Evolutionary conservation across 2,113 vertebrate genomes (phyloP).

Genomic region (Procavia capensis): DNA sequence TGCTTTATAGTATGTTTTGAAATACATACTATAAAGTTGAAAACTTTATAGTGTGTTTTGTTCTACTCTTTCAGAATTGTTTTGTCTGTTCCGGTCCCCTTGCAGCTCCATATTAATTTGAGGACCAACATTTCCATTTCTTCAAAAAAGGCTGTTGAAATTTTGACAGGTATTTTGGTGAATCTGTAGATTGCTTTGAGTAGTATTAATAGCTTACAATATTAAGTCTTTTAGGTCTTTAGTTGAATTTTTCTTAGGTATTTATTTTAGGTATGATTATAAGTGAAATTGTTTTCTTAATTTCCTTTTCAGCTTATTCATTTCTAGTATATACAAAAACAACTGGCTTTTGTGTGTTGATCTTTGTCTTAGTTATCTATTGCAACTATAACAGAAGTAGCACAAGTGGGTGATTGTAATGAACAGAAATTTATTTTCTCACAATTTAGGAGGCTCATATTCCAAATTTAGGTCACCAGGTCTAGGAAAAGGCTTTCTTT

Average conservation of each 20-base stretch:
- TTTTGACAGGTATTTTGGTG: conserved; percentile 13
- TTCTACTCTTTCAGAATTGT: conserved; percentile 23
- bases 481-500: too few species aligned
- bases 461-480: too few species aligned
- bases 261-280: conserved; percentile 46
- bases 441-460: too few species aligned
- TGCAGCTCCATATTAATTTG: conserved; percentile 51
- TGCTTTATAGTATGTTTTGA: too few species aligned
- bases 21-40: too few species aligned
- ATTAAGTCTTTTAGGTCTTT: not conserved
- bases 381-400: too few species aligned
- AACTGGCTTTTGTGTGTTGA: not conserved
- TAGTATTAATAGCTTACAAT: too few species aligned
- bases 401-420: too few species aligned
- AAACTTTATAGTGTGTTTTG: too few species aligned
- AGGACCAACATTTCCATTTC: not conserved
- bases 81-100: conserved; percentile 24
- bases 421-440: too few species aligned
- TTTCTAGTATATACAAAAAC: not conserved
- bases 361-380: not conserved
- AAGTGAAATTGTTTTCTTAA: not conserved
- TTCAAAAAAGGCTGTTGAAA: conserved; percentile 15
- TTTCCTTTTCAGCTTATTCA: conserved; percentile 33
- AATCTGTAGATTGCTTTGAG: not conserved
- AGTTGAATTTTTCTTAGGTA: conserved; percentile 23